Base-by-base conservation (phyloP, 2,888 invertebrate genomes). In the Thumatha senex region DNA sequence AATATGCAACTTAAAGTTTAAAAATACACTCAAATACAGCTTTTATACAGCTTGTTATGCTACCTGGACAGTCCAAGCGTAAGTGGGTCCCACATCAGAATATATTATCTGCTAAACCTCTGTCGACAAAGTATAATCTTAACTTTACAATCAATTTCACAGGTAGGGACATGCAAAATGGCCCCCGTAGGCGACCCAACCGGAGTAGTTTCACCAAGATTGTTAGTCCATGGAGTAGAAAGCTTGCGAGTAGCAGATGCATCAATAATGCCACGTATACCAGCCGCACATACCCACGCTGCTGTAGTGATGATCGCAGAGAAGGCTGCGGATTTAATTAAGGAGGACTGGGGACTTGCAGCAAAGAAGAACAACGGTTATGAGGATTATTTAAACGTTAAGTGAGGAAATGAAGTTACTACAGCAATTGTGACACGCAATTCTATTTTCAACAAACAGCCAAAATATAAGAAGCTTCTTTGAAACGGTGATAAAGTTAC, bases 141-240 rank as follows among this genome's bases (percentile, higher is more conserved):
- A 24, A 24, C 18, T n/a, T n/a, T n/a, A 24, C 2, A 24, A 24
- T 24, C 35, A 11, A 44, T 39, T 14, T 67, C 60, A 4, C 90
- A 94, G 81, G 92, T 93, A 13, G 95, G 95, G 12, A 95, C 95
- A 0, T 94, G 94, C 61, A 95, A 94, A 82, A 96, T 96, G 96
- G 95, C 95, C 0, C 93, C 94, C 0, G 67, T 68, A 0, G 82
- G 76, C 0, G 95, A 95, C 69, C 89, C 92, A 0, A 91, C 92
- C 0, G 93, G 94, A 0, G 95, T 96, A 3, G 95, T 96, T 0
- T 93, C 94, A 60, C 92, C 93, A 4, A 69, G 89, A n/a, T 78
- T 93, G 0, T 58, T 63, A 7, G 92, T 93, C 5, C 82, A 86
- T 46, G 92, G 92, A 8, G 56, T 89, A 8, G 61, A 64, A 15